Base-by-base conservation (phyloP, 2,113 vertebrate genomes). In the Chrysochloris asiatica region DNA sequence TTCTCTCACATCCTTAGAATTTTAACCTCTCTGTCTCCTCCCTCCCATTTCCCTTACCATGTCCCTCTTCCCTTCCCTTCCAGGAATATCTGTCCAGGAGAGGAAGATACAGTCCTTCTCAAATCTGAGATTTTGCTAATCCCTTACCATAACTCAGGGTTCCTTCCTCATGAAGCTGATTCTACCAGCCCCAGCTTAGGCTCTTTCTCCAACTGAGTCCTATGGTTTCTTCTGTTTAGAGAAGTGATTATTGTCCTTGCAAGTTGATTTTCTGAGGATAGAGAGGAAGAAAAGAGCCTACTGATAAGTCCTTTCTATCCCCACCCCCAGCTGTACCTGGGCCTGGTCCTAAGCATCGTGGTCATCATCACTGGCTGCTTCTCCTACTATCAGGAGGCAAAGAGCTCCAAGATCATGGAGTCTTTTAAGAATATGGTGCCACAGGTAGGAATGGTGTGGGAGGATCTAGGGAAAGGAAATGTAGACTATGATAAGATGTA, bases 401-500 rank as follows among this genome's bases (percentile, higher is more conserved):
- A 97, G 88, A 97, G 97, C 81, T 97, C 97, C 47, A 94, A 89
- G 83, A 97, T 97, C 83, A 97, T 97, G 97, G 97, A 97, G 8
- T 97, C 97, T 26, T 97, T 97, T 88, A 97, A 95, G 82, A 96
- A 82, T 59, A 84, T 97, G 97, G 95, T 97, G 30, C 97, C 97
- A 6, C 95, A 97, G 97, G 97, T 97, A 95, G 30, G 91, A 41
- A 8, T 67, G 24, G 21, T 30, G 50, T 19, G 67, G 21, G 21
- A 83, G 67, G 80, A 28, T n/a, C 47, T 21, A 14, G 28, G 38
- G 76, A 73, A 73, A 67, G 8, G 30, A 43, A 22, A 22, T 14
- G 0, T 14, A 65, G 78, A 36, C 67, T 47, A 13, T n/a, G 71
- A 33, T 28, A 45, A 71, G 36, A 38, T 36, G 14, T 33, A 79